phyloP scores from a whole-genome alignment of 2,888 invertebrate genomes.

The Eugnorisma glareosa region DNA sequence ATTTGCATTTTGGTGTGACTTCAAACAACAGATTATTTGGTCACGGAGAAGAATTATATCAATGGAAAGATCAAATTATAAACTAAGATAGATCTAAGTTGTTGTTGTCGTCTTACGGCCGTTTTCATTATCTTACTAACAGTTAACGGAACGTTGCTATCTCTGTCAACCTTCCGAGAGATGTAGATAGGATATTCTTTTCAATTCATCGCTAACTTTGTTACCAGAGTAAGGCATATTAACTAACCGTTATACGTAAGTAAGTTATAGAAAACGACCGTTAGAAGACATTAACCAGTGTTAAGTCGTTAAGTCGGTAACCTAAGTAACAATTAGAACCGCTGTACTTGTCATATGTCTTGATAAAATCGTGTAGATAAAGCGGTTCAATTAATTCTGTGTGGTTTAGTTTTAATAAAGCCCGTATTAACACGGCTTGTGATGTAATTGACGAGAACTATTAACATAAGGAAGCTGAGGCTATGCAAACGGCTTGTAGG shows the following conservation, averaged over 20 bases:
- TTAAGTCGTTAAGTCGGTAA: conserved; percentile 19
- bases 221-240: too few relatives aligned
- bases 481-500: conserved; percentile 47
- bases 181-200: too few relatives aligned
- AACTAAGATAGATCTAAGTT: not conserved
- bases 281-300: conserved; percentile 19
- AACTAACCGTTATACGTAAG: too few relatives aligned
- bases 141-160: too few relatives aligned
- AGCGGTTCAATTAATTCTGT: conserved; percentile 48
- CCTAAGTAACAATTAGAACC: conserved; percentile 41
- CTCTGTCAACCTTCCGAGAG: too few relatives aligned
- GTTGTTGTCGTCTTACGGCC: too few relatives aligned
- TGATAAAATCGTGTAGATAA: conserved; percentile 52
- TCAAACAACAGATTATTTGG: not conserved
- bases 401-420: conserved; percentile 53
- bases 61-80: conserved; percentile 5
- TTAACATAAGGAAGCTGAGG: conserved; percentile 67
- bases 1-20: conserved; percentile 43
- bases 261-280: too few relatives aligned
- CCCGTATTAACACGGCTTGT: conserved; percentile 39
- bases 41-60: not conserved
- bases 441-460: conserved; percentile 61
- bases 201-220: too few relatives aligned
- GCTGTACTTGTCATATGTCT: conserved; percentile 53
- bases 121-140: too few relatives aligned